Base-by-base conservation (phyloP, 2,113 vertebrate species). In the Prietella phreatophila region DNA sequence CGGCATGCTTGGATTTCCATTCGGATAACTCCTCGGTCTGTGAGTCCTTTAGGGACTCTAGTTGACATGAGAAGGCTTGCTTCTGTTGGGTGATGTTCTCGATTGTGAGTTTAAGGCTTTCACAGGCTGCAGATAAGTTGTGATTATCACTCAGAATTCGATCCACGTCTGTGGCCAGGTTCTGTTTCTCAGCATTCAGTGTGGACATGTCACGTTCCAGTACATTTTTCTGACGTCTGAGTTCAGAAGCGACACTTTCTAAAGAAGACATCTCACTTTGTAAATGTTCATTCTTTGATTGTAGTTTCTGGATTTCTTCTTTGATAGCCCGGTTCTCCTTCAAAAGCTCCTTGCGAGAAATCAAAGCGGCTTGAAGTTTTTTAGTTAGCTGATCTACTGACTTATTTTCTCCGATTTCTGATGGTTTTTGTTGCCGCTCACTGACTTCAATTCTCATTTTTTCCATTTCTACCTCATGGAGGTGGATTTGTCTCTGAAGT, bases 31-130 rank as follows among this genome's bases (percentile, higher is more conserved):
- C 97, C 87, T 96, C 96, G 9, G 96, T 96, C 91, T 97, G 96
- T 22, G 96, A 96, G 93, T 97, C 96, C 92, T 96, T 97, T 3
- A 97, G 94, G 10, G 96, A 96, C 86, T 96, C 96, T 0, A 98
- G 93, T 85, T 97, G 96, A 89, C 96, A 96, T 42, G 96, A 97
- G 92, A 97, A 97, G 0, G 95, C 96, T 91, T 95, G 94, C 88
- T 97, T 98, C 90, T 98, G 96, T 89, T 97, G 96, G 10, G 96
- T 96, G 93, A 97, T 96, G 82, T 91, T 96, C 86, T 97, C 96
- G 82, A 98, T 96, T 42, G 96, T 97, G 33, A 93, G 96, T 78
- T 98, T 97, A 33, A 98, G 92, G 88, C 97, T 97, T 86, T 97
- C 96, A 60, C 97, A 97, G 0, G 96, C 96, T 0, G 96, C 97